Base-by-base conservation (phyloP, 2,888 invertebrate species). In the Heliconius ismenius region DNA sequence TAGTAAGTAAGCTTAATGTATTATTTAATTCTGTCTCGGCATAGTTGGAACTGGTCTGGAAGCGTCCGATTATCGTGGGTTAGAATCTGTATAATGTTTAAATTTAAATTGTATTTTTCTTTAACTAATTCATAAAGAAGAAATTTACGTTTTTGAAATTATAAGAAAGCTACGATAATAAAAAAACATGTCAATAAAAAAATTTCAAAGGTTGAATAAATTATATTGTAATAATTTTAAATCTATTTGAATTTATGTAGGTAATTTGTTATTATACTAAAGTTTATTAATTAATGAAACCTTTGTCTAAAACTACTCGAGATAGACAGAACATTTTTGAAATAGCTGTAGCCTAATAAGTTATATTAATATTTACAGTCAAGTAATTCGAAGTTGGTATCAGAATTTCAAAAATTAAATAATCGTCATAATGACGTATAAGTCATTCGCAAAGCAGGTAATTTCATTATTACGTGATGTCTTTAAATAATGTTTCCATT, bases 401-500 rank as follows among this genome's bases (percentile, higher is more conserved):
- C 4, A 24, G 24, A 49, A 21, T 36, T 39, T 39, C 39, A 36
- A n/a, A 65, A n/a, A 39, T 39, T n/a, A 64, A 65, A 65, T 65
- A 65, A 24, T 39, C 15, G 43, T 67, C 6, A 24, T 24, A 67
- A 39, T 67, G 24, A 21, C 3, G 67, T 39, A 43, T 43, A 15
- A 39, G 3, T 43, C 3, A 67, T 24, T 39, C 24, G 26, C 11
- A 54, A 74, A 69, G 70, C 63, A 58, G 7, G 54, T 24, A 70
- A 70, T 32, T 15, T 58, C 58, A 32, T 67, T 9, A 36, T 70
- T 58, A 58, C 32, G 70, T n/a, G n/a, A 58, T 24, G n/a, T 70
- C 28, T 70, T 70, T 58, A 39, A 67, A 67, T 67, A 67, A 39
- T 67, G 39, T 67, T 39, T 67, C 39, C 67, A 58, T 70, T 70